A percentile compares a stretch with the other conserved stretches of the same genome.
Evolutionary conservation across 2,888 invertebrate species (phyloP).

Genomic region (Drosophila mayaguana): DNA sequence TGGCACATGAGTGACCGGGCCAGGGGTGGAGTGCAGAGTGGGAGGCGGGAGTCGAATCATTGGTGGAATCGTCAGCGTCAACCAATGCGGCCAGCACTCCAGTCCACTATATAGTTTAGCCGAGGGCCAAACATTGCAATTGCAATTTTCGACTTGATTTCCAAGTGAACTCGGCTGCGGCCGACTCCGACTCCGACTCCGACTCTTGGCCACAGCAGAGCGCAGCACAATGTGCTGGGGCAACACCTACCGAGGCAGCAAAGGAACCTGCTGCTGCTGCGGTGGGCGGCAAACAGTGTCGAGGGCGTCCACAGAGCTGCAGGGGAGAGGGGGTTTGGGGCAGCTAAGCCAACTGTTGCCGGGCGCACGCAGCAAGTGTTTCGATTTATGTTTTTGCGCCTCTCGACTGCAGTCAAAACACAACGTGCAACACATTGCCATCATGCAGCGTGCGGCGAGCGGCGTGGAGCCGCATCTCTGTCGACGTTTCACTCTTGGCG

Average conservation of each 20-base stretch:
- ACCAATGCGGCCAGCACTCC: constrained; percentile 40
- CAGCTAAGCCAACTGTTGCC: constrained; percentile 22
- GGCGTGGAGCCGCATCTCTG: constrained; percentile 26
- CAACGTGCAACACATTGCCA: constrained; percentile 34
- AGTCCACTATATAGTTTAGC: constrained; percentile 57
- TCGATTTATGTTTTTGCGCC: constrained; percentile 82
- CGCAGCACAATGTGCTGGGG: constrained; percentile 40
- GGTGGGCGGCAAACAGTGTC: constrained; percentile 49
- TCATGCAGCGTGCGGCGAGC: constrained; percentile 2
- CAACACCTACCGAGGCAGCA: constrained; percentile 72
- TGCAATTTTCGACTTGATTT: constrained; percentile 81
- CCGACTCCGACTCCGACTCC: too few relatives aligned
- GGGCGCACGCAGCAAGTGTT: constrained; percentile 73
- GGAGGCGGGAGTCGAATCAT: constrained; percentile 6
- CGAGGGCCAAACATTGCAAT: constrained; percentile 79
- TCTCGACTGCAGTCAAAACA: constrained; percentile 67
- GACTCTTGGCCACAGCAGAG: background rate
- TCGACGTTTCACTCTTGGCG: constrained; percentile 64
- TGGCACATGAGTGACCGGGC: constrained; percentile 65
- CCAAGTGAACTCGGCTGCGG: constrained; percentile 59
- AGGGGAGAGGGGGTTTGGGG: background rate
- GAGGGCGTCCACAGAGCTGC: constrained; percentile 6
- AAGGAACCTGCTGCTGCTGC: constrained; percentile 55
- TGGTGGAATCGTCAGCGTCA: constrained; percentile 41
- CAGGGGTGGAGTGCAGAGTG: constrained; percentile 21